These are phyloP conservation scores for Stigmatopora nigra DNA, from an alignment of 2,113 vertebrate species.

Conservation along the genomic window DNA sequence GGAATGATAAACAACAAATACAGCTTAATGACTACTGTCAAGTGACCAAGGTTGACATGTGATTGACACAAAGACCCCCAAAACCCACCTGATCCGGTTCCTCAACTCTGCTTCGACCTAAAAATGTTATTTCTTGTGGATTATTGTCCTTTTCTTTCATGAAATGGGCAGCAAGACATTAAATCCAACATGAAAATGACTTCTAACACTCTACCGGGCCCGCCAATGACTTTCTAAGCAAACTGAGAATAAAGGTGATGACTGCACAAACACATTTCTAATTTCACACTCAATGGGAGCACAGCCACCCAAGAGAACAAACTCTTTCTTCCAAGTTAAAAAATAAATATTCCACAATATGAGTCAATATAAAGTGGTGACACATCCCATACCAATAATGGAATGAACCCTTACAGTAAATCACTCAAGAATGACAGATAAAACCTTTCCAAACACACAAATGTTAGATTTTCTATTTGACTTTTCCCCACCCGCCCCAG, in stretches of 20 bases:
- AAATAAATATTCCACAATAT: no score
- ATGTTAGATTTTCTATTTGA: conserved; percentile 14
- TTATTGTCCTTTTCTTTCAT: background rate
- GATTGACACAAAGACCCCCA: no score
- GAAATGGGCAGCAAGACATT: background rate
- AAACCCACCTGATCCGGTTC: no score
- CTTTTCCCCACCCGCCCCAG: conserved; percentile 42
- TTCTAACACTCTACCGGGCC: background rate
- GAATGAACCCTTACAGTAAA: conserved; percentile 33
- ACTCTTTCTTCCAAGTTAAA: conserved; percentile 7
- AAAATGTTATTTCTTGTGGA: background rate
- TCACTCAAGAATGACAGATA: conserved; percentile 32
- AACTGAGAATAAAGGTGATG: background rate
- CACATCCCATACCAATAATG: no score
- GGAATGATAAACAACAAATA: no score
- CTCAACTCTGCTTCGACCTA: no score
- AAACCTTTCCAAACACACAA: conserved; percentile 53
- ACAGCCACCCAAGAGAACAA: background rate
- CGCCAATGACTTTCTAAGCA: background rate
- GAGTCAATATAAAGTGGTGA: no score
- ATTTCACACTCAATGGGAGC: background rate
- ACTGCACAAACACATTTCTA: background rate
- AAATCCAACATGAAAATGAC: background rate
- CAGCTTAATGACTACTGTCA: no score
- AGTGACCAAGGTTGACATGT: no score